Evolutionary conservation across 2,797 vertebrate genomes (phyloP), one percentile per base, ranked within the genome.

Genomic region (Pterois miles): DNA sequence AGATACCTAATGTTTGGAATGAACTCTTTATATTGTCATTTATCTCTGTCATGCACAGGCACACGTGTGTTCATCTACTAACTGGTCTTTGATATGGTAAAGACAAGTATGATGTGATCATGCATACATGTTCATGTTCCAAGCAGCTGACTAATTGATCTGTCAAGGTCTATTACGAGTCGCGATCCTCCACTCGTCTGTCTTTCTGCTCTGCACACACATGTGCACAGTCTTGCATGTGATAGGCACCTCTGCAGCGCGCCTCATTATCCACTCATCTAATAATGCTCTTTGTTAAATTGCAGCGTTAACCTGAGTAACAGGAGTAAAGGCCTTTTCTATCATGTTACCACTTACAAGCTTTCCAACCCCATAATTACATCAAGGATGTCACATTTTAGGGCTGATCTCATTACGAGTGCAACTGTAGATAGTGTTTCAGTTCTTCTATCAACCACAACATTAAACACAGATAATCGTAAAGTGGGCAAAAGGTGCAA

Each of bases 261-360:
- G 69, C 38, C 83, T 88, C 82, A 76, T 92, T 89, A 90, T 91
- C 84, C 82, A 65, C 86, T 89, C 74, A 80, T 88, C 84, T 83
- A 87, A 87, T 88, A 88, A 89, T 67, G 86, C 82, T 83, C 77
- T 88, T 89, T 84, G 87, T 91, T 85, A 84, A 91, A 91, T 79
- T 77, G 74, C 84, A 74, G 74, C 6, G 71, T 85, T 86, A 89
- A 88, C 82, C 85, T 72, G 71, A 78, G 76, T 58, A 88, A 87
- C 70, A 81, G 50, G 66, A 90, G 63, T 70, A 54, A 60, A 82
- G 73, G 71, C 76, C 72, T 79, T 83, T 80, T 80, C 82, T 74
- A 66, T 82, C 82, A 76, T 20, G 59, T 71, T 66, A 63, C 79
- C 79, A 81, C 82, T 86, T 79, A 84, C 54, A 80, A 66, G 78